Evolutionary conservation across 2,113 vertebrate species (phyloP).

Genomic region (Donacobius atricapilla): DNA sequence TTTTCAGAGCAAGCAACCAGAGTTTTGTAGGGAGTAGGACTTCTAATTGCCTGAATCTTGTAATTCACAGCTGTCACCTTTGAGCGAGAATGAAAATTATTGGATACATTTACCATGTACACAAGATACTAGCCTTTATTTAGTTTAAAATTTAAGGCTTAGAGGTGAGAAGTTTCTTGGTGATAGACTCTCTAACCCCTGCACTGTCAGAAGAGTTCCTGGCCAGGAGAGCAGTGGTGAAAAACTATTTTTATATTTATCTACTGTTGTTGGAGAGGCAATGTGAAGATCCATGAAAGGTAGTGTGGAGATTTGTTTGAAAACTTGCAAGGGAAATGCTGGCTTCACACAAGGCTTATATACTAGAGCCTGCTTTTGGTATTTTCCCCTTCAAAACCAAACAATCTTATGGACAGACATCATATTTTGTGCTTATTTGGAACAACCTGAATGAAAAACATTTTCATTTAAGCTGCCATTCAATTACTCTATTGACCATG

Average conservation of each 20-base stretch:
- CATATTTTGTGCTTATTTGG: not conserved
- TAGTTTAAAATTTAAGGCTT: not conserved
- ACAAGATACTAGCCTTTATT: not conserved
- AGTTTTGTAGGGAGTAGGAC: accelerated
- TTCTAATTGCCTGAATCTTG: not conserved
- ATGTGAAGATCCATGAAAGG: not conserved
- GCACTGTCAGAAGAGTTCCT: not conserved
- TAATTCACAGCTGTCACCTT: not conserved
- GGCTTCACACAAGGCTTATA: not conserved
- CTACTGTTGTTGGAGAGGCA: not conserved
- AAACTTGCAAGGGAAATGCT: not conserved
- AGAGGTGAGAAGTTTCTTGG: not conserved
- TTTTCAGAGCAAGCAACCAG: not conserved
- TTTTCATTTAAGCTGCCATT: not conserved
- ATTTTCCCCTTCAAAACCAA: not conserved
- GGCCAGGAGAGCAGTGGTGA: not conserved
- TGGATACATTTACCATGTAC: not conserved
- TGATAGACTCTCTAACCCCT: not conserved
- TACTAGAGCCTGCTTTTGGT: accelerated
- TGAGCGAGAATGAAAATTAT: not conserved
- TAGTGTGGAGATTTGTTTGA: not conserved
- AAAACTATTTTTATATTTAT: not conserved
- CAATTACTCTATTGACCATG: not conserved
- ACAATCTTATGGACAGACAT: not conserved
- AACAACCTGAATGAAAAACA: not conserved